phyloP scores from a whole-genome alignment of 2,888 invertebrate species.

The Tillus elongatus region DNA sequence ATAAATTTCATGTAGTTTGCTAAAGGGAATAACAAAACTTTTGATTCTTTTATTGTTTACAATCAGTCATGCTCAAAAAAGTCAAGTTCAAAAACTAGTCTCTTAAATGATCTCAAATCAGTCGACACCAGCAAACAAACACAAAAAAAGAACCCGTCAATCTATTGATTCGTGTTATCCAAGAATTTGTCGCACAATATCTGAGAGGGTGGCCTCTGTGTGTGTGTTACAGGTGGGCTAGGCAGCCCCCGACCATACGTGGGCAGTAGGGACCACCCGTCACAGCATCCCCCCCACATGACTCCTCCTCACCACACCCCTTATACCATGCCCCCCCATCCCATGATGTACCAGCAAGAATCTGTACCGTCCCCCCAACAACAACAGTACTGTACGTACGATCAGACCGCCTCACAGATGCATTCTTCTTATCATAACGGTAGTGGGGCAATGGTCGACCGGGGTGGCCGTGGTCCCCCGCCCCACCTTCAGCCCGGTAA shows the following conservation, averaged over 20 bases:
- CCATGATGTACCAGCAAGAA: slow-evolving; percentile 45
- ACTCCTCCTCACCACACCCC: slow-evolving; percentile 44
- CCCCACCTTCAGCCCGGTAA: slow-evolving; percentile 44
- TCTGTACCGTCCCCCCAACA: slow-evolving; percentile 43
- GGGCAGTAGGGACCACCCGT: slow-evolving; percentile 43
- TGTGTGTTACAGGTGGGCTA: slow-evolving; percentile 52
- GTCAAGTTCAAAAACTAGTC: too few relatives aligned
- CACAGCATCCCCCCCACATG: slow-evolving; percentile 49
- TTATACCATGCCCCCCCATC: slow-evolving; percentile 44
- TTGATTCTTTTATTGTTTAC: too few relatives aligned
- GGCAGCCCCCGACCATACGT: slow-evolving; percentile 49
- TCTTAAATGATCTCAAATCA: too few relatives aligned
- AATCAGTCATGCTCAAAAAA: too few relatives aligned
- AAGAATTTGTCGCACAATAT: too few relatives aligned
- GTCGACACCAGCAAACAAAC: too few relatives aligned
- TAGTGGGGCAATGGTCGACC: slow-evolving; percentile 41
- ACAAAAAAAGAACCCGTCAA: too few relatives aligned
- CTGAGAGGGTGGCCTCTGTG: slow-evolving; percentile 36
- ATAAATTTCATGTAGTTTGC: too few relatives aligned
- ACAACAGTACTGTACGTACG: slow-evolving; percentile 53
- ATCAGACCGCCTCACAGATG: slow-evolving; percentile 45
- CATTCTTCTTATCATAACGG: too few relatives aligned
- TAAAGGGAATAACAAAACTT: too few relatives aligned
- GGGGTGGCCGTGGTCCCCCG: slow-evolving; percentile 40
- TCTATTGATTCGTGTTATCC: too few relatives aligned